Evolutionary conservation across 2,888 invertebrate genomes (phyloP), one percentile per base, ranked within the genome.

Genomic region (Mesochorus sp.): DNA sequence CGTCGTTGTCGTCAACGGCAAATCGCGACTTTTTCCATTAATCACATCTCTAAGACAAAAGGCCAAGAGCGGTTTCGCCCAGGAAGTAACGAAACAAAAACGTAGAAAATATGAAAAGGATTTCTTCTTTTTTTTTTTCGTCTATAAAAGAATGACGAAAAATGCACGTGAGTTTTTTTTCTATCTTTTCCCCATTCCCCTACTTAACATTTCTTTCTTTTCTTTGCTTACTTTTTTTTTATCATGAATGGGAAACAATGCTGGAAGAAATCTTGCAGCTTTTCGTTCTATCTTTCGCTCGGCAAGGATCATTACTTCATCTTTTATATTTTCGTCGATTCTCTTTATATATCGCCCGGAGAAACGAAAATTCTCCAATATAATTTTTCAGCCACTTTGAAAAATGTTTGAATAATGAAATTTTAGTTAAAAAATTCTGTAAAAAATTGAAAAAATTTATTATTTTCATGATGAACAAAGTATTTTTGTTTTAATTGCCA

Each of bases 291-390:
- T 17, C 34, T 24, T 49, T 14, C 24, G 21, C 12, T 21, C 17
- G 39, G 51, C 26, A 17, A 8, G 42, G 2, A 53, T 21, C 37
- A n/a, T 44, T 17, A 51, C 19, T 44, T 37, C 49, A 49, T 59
- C 26, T 49, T 21, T 49, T 8, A 49, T 37, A 70, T 59, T 70
- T 70, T 70, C 24, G 24, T 37, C 10, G 28, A 28, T 26, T 10
- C 3, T 59, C 26, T 49, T n/a, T n/a, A n/a, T n/a, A n/a, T n/a
- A n/a, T n/a, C n/a, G n/a, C n/a, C n/a, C n/a, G n/a, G n/a, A n/a
- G n/a, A n/a, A n/a, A n/a, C n/a, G n/a, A n/a, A n/a, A n/a, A n/a
- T n/a, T n/a, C n/a, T n/a, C n/a, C n/a, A n/a, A n/a, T n/a, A n/a
- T n/a, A n/a, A n/a, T n/a, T n/a, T n/a, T n/a, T n/a, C n/a, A n/a